These are phyloP conservation scores for Tupaia tana DNA, from an alignment of 2,113 vertebrate species.

Conservation along the genomic window DNA sequence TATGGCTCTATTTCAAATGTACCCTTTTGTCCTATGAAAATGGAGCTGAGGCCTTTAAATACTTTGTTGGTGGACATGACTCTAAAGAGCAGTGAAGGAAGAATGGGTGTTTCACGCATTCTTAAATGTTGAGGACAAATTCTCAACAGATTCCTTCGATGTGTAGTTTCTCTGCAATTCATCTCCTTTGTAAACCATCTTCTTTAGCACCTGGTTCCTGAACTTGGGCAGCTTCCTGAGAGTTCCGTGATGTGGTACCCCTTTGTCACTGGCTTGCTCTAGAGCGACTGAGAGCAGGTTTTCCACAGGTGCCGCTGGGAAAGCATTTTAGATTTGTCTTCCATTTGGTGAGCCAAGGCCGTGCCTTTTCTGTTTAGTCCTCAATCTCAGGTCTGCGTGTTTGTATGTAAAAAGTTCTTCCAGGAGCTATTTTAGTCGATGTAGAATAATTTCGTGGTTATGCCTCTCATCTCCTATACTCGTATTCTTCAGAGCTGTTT, in stretches of 20 bases:
- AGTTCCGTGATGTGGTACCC: neutral
- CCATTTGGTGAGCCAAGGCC: neutral
- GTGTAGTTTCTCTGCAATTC: neutral
- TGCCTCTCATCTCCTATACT: neutral
- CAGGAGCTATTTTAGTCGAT: neutral
- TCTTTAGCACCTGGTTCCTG: neutral
- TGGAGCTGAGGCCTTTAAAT: neutral
- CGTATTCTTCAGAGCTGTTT: neutral
- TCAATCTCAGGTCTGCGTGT: neutral
- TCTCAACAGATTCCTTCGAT: neutral
- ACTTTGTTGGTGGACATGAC: neutral
- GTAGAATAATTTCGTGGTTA: neutral
- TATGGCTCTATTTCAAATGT: neutral
- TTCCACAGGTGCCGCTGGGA: neutral
- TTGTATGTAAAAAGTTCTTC: neutral
- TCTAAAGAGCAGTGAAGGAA: neutral
- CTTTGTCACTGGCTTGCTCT: neutral
- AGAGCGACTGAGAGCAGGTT: neutral
- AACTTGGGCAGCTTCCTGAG: neutral
- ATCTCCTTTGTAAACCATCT: neutral
- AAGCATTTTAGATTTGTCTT: neutral
- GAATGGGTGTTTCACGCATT: neutral
- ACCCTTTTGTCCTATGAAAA: neutral
- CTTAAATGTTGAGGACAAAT: too few species aligned
- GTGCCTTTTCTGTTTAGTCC: rapidly evolving